These are phyloP conservation scores for Antennarius striatus DNA, from an alignment of 2,113 vertebrate species.

Conservation along the genomic window DNA sequence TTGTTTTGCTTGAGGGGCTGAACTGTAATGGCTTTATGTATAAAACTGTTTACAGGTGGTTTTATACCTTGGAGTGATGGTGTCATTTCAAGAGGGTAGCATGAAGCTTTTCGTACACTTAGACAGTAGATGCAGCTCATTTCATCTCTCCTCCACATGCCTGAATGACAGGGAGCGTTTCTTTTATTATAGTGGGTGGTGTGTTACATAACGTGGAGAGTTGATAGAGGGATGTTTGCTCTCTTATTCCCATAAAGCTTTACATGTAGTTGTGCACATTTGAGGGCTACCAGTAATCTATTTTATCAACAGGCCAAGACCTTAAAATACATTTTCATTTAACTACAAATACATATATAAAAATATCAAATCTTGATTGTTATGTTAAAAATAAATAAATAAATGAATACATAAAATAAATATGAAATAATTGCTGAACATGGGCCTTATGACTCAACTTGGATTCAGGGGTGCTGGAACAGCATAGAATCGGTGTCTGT, in stretches of 20 bases:
- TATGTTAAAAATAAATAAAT: too few species aligned
- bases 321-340: conserved; percentile 2
- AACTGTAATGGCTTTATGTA: too few species aligned
- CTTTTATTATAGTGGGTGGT: conserved; percentile 55
- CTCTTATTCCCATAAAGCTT: conserved; percentile 18
- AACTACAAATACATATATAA: neutral
- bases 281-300: neutral
- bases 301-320: neutral
- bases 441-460: too few species aligned
- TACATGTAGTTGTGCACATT: conserved; percentile 25
- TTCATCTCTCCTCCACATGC: conserved; percentile 26
- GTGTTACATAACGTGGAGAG: conserved; percentile 37
- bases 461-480: too few species aligned
- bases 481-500: too few species aligned
- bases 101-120: conserved; percentile 29
- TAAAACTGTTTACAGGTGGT: too few species aligned
- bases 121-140: conserved; percentile 6
- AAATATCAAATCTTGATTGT: too few species aligned
- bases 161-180: conserved; percentile 42
- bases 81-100: conserved; percentile 18
- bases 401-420: too few species aligned
- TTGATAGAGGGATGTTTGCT: conserved; percentile 41
- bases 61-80: conserved; percentile 5
- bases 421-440: too few species aligned
- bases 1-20: too few species aligned